These are phyloP conservation scores for Stomatorhinus walkeri DNA, from an alignment of 2,797 vertebrate species.

Conservation along the genomic window DNA sequence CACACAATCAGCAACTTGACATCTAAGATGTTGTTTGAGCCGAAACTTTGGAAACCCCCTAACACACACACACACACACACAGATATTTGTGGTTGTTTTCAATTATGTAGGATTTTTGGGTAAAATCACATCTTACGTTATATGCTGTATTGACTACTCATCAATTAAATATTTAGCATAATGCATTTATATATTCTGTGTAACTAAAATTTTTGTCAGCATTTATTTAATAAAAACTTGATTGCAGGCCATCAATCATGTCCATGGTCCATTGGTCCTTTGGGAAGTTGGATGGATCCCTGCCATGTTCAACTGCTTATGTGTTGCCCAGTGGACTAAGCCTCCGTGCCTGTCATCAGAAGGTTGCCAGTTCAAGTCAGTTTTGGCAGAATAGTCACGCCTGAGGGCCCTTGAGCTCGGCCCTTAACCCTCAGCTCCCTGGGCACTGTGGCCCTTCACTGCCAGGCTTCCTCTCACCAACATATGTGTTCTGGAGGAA, in stretches of 20 bases:
- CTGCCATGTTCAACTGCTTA: neutral
- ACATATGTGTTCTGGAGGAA: neutral
- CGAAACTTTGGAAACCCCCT: too few species aligned
- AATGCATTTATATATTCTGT: too few species aligned
- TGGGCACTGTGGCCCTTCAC: too few species aligned
- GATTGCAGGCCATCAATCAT: neutral
- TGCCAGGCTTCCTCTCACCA: too few species aligned
- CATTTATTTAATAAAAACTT: neutral
- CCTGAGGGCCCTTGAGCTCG: neutral
- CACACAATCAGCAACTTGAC: neutral
- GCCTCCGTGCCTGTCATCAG: neutral
- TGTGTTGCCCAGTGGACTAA: neutral
- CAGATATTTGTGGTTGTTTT: too few species aligned
- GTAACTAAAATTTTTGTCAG: too few species aligned
- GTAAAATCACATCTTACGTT: too few species aligned
- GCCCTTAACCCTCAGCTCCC: neutral
- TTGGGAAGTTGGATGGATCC: neutral
- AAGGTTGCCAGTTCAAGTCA: neutral
- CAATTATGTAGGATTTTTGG: too few species aligned
- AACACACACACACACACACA: too few species aligned
- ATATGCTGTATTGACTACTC: too few species aligned
- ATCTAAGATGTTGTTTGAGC: neutral
- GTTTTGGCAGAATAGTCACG: neutral
- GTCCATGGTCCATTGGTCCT: neutral
- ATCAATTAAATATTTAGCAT: too few species aligned